A percentile compares a stretch with the other conserved stretches of the same genome.
These are phyloP conservation scores for Cryptus viduatorius DNA, from an alignment of 2,888 invertebrate species.

Conservation along the genomic window DNA sequence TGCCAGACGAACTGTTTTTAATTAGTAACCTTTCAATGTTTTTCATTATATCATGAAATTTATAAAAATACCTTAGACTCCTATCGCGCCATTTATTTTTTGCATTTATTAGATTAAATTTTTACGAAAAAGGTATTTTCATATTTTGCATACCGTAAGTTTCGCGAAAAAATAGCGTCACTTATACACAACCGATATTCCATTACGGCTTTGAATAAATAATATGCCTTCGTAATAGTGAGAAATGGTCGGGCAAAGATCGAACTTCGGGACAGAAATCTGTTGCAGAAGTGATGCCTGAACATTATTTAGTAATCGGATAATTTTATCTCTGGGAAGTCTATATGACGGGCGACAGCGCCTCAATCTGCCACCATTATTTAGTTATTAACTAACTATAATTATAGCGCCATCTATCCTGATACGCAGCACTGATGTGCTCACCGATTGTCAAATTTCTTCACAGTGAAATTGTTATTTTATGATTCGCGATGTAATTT, in stretches of 20 bases:
- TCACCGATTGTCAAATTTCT: neutral
- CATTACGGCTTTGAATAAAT: neutral
- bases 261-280: neutral
- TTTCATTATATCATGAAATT: neutral
- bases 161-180: neutral
- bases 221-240: neutral
- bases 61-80: too few species aligned
- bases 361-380: slow-evolving; percentile 17
- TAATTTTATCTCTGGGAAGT: slow-evolving; percentile 57
- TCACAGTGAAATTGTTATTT: neutral
- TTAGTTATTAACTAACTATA: slow-evolving; percentile 4
- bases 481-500: too few species aligned
- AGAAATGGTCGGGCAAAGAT: neutral
- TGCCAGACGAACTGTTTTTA: neutral
- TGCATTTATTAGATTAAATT: neutral
- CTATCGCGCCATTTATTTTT: too few species aligned
- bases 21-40: neutral
- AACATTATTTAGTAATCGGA: slow-evolving; percentile 36
- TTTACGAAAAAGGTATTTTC: neutral
- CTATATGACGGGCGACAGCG: slow-evolving; percentile 31
- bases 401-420: neutral
- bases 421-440: neutral
- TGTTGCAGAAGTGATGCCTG: neutral
- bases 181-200: neutral
- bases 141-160: neutral